Conservation (phyloP, 2,888 invertebrate species). For the Digitonthophagus gazella region DNA sequence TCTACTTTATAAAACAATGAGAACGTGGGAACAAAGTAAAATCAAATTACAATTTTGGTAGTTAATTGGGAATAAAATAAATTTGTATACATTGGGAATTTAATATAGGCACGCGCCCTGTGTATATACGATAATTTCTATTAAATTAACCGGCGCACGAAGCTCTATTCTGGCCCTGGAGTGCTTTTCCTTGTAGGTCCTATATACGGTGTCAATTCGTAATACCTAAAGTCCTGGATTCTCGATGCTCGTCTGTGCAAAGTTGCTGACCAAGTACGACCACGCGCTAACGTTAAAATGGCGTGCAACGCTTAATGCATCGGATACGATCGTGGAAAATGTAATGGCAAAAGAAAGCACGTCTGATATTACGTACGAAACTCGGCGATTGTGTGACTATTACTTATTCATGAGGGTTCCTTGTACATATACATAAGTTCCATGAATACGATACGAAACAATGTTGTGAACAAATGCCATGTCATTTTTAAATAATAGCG, state of each 20-base stretch:
- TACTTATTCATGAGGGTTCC: too few species aligned
- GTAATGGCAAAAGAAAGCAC: too few species aligned
- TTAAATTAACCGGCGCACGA: background rate
- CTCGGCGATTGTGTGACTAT: too few species aligned
- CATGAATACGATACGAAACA: too few species aligned
- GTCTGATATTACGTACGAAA: too few species aligned
- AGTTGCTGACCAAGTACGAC: background rate
- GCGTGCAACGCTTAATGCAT: too few species aligned
- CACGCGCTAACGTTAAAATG: background rate
- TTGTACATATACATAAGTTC: too few species aligned
- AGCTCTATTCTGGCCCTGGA: background rate
- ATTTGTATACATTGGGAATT: background rate
- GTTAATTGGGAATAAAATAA: background rate
- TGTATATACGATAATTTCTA: background rate
- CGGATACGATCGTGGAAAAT: too few species aligned
- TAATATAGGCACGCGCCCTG: background rate
- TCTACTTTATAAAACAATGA: background rate
- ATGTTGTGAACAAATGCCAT: too few species aligned
- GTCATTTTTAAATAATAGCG: too few species aligned
- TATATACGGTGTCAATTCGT: background rate
- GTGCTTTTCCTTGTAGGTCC: background rate
- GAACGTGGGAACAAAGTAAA: background rate
- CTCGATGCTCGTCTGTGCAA: background rate
- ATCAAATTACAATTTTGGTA: background rate
- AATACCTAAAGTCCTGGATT: background rate